Evolutionary conservation across 1,140 invertebrate species (phyloP).

Genomic region (Cydia strobilella): DNA sequence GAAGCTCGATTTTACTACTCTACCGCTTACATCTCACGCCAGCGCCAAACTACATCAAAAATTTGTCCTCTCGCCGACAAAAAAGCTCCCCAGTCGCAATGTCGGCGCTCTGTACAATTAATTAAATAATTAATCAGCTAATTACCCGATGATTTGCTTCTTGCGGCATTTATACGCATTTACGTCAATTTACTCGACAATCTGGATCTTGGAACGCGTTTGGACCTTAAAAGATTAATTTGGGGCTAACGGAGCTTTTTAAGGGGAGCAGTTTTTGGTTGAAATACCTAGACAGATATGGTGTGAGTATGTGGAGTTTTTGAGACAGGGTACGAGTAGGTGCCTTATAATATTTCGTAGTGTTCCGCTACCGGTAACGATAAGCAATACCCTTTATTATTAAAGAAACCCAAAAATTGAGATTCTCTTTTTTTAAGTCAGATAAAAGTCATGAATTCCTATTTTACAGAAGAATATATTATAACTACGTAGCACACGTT

Average conservation of each 20-base stretch:
- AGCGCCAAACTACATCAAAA: slow-evolving; percentile 15
- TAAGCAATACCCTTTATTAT: too few species aligned
- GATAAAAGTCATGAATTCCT: too few species aligned
- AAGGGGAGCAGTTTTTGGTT: slow-evolving; percentile 20
- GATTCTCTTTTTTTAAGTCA: too few species aligned
- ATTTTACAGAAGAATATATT: too few species aligned
- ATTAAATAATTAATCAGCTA: slow-evolving; percentile 79
- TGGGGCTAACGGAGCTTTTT: slow-evolving; percentile 25
- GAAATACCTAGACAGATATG: too few species aligned
- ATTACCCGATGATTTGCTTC: slow-evolving; percentile 75
- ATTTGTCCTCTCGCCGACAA: slow-evolving; percentile 38
- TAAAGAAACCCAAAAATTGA: too few species aligned
- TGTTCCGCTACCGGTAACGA: too few species aligned
- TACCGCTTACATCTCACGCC: background rate
- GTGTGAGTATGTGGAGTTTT: too few species aligned
- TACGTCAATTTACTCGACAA: slow-evolving; percentile 65
- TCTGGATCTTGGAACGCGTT: slow-evolving; percentile 37
- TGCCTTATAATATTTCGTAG: too few species aligned
- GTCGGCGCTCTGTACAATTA: slow-evolving; percentile 64
- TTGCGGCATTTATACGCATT: slow-evolving; percentile 54
- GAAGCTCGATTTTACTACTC: background rate
- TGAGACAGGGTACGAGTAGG: too few species aligned
- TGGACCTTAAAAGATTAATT: slow-evolving; percentile 30
- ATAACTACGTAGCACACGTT: too few species aligned
- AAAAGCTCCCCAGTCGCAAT: slow-evolving; percentile 48